Evolutionary conservation across 2,888 invertebrate genomes (phyloP).

Genomic region (Dynastes hyllus): DNA sequence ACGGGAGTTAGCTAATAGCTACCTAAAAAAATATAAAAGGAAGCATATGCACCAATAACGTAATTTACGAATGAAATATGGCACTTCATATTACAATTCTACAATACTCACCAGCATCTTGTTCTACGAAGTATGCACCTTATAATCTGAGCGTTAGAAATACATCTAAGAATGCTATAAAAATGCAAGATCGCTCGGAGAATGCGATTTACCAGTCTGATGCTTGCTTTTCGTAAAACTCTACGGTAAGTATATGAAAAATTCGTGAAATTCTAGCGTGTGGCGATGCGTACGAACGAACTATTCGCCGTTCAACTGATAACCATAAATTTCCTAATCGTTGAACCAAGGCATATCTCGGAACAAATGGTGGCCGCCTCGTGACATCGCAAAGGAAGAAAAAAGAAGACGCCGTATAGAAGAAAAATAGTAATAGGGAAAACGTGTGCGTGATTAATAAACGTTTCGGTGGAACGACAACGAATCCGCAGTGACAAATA

Average conservation of each 20-base stretch:
- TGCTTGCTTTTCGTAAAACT: background rate
- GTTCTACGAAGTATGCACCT: background rate
- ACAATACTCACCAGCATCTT: too few relatives aligned
- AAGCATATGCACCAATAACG: too few relatives aligned
- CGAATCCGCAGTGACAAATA: conserved; percentile 61
- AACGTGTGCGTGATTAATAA: conserved; percentile 59
- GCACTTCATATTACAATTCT: too few relatives aligned
- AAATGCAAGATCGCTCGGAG: conserved; percentile 38
- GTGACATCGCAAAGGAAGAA: background rate
- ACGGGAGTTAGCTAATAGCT: too few relatives aligned
- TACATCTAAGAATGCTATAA: conserved; percentile 6
- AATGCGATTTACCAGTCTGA: conserved; percentile 4
- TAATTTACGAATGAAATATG: too few relatives aligned
- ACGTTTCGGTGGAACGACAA: conserved; percentile 56
- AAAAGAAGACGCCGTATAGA: background rate
- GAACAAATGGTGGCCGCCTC: conserved; percentile 29
- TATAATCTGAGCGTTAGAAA: conserved; percentile 19
- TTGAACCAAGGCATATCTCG: conserved; percentile 23
- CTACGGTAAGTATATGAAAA: conserved; percentile 4
- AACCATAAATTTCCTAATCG: conserved; percentile 35
- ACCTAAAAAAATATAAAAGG: too few relatives aligned
- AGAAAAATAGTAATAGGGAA: conserved; percentile 37
- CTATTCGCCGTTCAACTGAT: conserved; percentile 26
- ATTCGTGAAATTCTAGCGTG: conserved; percentile 22
- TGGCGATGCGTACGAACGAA: background rate